Percentiles rank a stretch among this genome's conserved stretches.
Evolutionary conservation across 2,113 vertebrate genomes (phyloP).

Genomic region (Bucco capensis): DNA sequence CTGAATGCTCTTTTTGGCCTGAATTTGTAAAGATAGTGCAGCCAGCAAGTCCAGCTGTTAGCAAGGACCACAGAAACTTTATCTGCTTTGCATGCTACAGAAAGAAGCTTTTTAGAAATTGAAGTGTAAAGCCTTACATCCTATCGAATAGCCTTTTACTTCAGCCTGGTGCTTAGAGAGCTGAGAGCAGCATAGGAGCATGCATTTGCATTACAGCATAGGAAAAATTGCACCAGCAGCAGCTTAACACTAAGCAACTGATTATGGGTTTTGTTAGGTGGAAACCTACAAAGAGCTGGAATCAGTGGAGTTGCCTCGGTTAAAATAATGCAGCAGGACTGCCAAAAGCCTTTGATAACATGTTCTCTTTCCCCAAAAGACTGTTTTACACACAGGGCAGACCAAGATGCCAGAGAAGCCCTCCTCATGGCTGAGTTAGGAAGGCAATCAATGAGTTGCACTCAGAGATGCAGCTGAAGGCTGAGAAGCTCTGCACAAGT

Average conservation of each 20-base stretch:
- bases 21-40: not conserved
- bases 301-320: not conserved
- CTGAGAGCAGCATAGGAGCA: not conserved
- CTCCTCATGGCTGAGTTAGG: accelerated
- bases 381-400: not conserved
- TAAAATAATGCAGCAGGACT: not conserved
- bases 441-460: not conserved
- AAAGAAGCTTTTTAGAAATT: not conserved
- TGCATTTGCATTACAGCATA: not conserved
- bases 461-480: not conserved
- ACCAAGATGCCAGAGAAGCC: accelerated
- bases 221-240: not conserved
- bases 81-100: not conserved
- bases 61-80: not conserved
- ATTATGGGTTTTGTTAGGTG: not conserved
- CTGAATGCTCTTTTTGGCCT: not conserved
- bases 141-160: not conserved
- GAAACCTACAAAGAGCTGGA: not conserved
- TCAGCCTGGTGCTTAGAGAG: not conserved
- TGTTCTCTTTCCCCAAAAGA: not conserved
- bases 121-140: not conserved
- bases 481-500: not conserved
- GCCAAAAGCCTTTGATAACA: not conserved
- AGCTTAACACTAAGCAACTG: not conserved
- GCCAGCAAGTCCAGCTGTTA: not conserved